Conservation (phyloP, 2,888 invertebrate genomes). For the Cantharis nigra region DNA sequence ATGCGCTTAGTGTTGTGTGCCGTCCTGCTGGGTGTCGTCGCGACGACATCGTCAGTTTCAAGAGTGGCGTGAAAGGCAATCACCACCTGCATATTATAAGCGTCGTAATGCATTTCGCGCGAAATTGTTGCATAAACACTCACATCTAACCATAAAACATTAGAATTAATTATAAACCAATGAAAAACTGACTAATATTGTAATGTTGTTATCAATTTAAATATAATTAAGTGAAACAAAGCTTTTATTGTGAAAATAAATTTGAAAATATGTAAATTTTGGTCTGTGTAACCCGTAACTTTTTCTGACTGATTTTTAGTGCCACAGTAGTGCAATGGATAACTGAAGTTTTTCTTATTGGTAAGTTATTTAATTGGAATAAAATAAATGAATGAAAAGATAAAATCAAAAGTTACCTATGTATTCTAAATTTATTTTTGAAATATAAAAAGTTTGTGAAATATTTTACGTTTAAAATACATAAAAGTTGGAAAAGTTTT, state of each 20-base stretch:
- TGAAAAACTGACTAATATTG: background rate
- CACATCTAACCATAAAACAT: background rate
- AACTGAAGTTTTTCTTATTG: background rate
- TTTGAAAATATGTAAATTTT: background rate
- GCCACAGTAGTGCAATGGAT: background rate
- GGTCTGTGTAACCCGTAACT: background rate
- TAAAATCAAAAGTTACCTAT: background rate
- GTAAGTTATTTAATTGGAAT: background rate
- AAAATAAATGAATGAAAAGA: background rate
- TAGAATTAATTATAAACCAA: background rate
- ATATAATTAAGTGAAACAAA: background rate
- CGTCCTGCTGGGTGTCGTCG: conserved; percentile 37
- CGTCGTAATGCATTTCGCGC: background rate
- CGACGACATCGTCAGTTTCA: conserved; percentile 37
- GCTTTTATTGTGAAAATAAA: background rate
- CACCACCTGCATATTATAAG: conserved; percentile 19
- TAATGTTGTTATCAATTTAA: background rate
- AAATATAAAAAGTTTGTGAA: conserved; percentile 4
- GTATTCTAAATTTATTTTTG: background rate
- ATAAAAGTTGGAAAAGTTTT: background rate
- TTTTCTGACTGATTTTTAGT: background rate
- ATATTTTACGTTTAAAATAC: background rate
- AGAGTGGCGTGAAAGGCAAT: conserved; percentile 33
- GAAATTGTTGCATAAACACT: background rate
- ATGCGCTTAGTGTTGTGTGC: conserved; percentile 33